Evolutionary conservation across 2,113 vertebrate species (phyloP), one percentile per base, ranked within the genome.

Genomic region (Odobenus rosmarus): DNA sequence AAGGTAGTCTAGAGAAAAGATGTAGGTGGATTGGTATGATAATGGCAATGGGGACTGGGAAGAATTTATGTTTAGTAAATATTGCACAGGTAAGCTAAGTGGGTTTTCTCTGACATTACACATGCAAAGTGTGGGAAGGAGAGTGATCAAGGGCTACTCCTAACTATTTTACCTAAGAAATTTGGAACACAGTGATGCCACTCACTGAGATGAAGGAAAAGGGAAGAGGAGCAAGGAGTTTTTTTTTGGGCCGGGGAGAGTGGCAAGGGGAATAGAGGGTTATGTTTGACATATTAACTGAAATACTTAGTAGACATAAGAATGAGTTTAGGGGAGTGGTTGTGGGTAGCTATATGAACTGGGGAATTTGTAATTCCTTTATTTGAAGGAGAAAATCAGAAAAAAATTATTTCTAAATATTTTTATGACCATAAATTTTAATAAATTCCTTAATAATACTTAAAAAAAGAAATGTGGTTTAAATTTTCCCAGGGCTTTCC

Each of bases 361-460:
- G 64, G 33, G 16, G 7, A 33, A 96, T 82, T 91, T 72, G 12
- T 67, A 42, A 79, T 85, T 67, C 18, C 24, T 90, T 77, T n/a
- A 51, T 61, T 88, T 84, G 62, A 19, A 88, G 24, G 8, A 92
- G 18, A 88, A 69, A 92, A 55, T 49, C 31, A 76, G 36, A 59
- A 76, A 86, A 83, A 84, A 55, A 12, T 1, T 1, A 24, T 28
- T 84, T 80, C 18, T 31, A 71, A 93, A 33, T 91, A 28, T 64
- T 87, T 90, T 83, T 23, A 28, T 71, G 46, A 69, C 18, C 8
- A 19, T 26, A 51, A n/a, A 67, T 49, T 42, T 94, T 31, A 71
- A 4, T 62, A 86, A 95, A 94, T 86, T 86, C 12, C 28, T 36
- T 82, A 96, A 57, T 57, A 88, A 93, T 71, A n/a, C 4, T 42